These are phyloP conservation scores for Pelvicachromis taeniatus DNA, from an alignment of 2,113 vertebrate species.

Conservation along the genomic window DNA sequence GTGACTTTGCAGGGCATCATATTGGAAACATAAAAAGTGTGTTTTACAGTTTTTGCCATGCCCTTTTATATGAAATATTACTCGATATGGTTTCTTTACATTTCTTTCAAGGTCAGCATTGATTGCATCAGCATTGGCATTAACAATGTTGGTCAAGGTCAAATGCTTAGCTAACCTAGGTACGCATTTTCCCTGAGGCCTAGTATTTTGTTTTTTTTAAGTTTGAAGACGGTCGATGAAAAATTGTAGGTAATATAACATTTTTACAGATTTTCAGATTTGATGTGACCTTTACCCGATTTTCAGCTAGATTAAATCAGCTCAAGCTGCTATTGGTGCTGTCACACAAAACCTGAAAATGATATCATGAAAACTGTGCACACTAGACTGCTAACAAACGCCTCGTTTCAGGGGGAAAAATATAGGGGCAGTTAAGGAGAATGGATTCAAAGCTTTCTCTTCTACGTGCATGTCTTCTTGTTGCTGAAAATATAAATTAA, in stretches of 20 bases:
- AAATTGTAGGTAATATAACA: background rate
- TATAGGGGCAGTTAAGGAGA: background rate
- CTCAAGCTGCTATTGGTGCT: background rate
- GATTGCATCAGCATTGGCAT: background rate
- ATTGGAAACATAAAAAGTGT: background rate
- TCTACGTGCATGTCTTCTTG: background rate
- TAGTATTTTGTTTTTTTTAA: background rate
- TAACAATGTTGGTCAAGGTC: background rate
- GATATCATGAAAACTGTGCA: background rate
- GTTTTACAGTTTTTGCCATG: background rate
- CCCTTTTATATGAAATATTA: background rate
- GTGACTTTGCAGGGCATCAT: background rate
- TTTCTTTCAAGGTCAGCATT: fast-evolving
- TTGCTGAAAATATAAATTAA: background rate
- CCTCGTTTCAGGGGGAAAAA: background rate
- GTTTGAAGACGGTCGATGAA: background rate
- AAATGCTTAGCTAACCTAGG: background rate
- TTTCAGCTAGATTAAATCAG: background rate
- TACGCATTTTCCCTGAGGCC: background rate
- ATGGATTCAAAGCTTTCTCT: background rate
- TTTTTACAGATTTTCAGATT: background rate
- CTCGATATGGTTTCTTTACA: background rate
- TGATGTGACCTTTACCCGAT: background rate
- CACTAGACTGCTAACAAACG: background rate
- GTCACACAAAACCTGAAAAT: background rate